Evolutionary conservation across 2,888 invertebrate genomes (phyloP).

Genomic region (Bhutanitis thaidina): DNA sequence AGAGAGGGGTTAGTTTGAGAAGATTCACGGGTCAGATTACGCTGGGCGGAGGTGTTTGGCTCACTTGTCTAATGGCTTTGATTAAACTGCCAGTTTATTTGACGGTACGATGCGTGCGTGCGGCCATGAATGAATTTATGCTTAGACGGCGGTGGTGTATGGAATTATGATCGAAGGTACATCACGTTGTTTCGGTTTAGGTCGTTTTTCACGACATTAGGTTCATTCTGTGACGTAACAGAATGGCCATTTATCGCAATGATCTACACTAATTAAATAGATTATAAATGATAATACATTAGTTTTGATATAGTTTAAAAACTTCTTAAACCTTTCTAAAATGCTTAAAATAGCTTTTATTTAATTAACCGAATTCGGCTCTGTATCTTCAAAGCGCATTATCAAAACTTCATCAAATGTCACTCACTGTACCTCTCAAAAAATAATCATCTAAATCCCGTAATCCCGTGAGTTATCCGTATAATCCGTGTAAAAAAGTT

Average conservation of each 20-base stretch:
- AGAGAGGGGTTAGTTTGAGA: constrained; percentile 37
- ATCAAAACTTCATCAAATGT: too few relatives aligned
- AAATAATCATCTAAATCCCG: too few relatives aligned
- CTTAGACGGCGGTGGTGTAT: constrained; percentile 64
- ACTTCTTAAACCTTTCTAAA: too few relatives aligned
- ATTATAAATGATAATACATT: too few relatives aligned
- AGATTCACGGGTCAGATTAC: constrained; percentile 48
- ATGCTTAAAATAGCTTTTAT: too few relatives aligned
- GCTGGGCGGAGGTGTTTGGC: constrained; percentile 64
- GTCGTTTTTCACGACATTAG: constrained; percentile 19
- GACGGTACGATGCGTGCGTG: constrained; percentile 75
- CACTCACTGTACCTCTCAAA: too few relatives aligned
- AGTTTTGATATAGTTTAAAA: too few relatives aligned
- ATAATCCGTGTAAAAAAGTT: too few relatives aligned
- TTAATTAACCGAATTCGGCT: too few relatives aligned
- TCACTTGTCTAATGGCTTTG: constrained; percentile 79
- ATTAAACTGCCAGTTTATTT: constrained; percentile 80
- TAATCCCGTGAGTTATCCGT: too few relatives aligned
- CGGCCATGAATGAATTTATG: constrained; percentile 77
- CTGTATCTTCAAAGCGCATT: too few relatives aligned
- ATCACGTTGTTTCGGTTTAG: constrained; percentile 34
- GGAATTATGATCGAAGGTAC: constrained; percentile 67
- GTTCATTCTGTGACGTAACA: not conserved
- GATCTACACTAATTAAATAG: too few relatives aligned
- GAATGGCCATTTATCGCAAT: not conserved